These are phyloP conservation scores for Orchestes rusci DNA, from an alignment of 2,888 invertebrate species.

Conservation along the genomic window DNA sequence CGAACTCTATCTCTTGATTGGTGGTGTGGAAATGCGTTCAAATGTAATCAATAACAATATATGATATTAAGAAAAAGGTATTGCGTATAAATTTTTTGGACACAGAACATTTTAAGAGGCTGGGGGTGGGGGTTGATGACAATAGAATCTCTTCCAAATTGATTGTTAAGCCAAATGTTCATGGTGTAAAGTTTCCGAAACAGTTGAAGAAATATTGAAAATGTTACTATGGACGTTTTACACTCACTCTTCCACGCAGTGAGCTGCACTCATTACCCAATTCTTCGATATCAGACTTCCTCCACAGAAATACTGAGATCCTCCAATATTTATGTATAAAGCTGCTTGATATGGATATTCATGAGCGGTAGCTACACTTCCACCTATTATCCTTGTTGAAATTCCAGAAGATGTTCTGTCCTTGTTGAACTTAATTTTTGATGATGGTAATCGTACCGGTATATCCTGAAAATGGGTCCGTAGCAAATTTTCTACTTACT, in stretches of 20 bases:
- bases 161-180: neutral
- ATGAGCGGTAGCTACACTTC: constrained; percentile 16
- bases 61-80: no score
- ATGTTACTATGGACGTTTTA: neutral
- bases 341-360: constrained; percentile 26
- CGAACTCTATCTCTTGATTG: no score
- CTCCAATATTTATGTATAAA: constrained; percentile 8
- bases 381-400: constrained; percentile 20
- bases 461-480: constrained; percentile 12
- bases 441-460: constrained; percentile 4
- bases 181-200: neutral
- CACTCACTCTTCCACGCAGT: constrained; percentile 24
- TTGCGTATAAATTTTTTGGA: no score
- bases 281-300: constrained; percentile 19
- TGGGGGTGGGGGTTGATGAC: no score
- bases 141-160: no score
- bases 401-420: constrained; percentile 10
- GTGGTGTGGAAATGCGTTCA: no score
- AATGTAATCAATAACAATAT: no score
- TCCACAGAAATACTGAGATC: constrained; percentile 18
- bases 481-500: no score
- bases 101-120: no score
- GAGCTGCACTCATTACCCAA: constrained; percentile 23
- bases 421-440: constrained; percentile 11
- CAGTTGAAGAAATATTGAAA: neutral